These are phyloP conservation scores for Hylaeus volcanicus DNA, from an alignment of 1,140 invertebrate genomes.

Conservation along the genomic window DNA sequence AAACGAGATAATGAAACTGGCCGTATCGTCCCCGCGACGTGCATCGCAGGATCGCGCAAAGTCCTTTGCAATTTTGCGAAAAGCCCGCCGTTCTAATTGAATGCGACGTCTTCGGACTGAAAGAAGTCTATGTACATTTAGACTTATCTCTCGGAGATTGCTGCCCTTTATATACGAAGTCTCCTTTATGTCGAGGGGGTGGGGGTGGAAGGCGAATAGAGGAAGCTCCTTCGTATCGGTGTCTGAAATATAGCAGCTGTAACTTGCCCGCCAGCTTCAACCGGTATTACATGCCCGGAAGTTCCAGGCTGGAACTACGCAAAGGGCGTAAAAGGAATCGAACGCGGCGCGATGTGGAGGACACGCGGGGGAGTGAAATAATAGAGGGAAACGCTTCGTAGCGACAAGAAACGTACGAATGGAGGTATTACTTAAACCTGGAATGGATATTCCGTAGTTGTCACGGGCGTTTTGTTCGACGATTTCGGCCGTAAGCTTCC, in stretches of 20 bases:
- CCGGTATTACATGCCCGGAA: not conserved
- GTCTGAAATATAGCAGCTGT: not conserved
- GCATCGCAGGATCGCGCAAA: constrained; percentile 15
- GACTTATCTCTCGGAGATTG: constrained; percentile 40
- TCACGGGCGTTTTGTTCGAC: too few species aligned
- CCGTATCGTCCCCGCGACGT: not conserved
- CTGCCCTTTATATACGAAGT: constrained; percentile 22
- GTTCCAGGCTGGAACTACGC: not conserved
- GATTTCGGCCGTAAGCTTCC: too few species aligned
- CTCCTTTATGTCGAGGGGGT: constrained; percentile 3
- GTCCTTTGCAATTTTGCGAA: constrained; percentile 37
- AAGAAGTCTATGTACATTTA: constrained; percentile 31
- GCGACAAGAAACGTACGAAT: not conserved
- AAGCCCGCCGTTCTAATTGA: constrained; percentile 40
- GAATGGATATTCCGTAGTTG: not conserved
- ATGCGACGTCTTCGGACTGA: constrained; percentile 34
- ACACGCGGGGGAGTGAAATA: not conserved
- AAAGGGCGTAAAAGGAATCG: not conserved
- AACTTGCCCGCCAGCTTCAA: not conserved
- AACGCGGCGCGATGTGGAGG: not conserved
- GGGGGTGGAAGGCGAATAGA: not conserved
- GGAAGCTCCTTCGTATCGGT: constrained; percentile 13
- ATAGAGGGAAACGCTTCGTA: not conserved
- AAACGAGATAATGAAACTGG: constrained; percentile 39
- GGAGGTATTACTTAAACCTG: not conserved